Evolutionary conservation across 2,113 vertebrate species (phyloP), one percentile per base, ranked within the genome.

Genomic region (Panurus biarmicus): DNA sequence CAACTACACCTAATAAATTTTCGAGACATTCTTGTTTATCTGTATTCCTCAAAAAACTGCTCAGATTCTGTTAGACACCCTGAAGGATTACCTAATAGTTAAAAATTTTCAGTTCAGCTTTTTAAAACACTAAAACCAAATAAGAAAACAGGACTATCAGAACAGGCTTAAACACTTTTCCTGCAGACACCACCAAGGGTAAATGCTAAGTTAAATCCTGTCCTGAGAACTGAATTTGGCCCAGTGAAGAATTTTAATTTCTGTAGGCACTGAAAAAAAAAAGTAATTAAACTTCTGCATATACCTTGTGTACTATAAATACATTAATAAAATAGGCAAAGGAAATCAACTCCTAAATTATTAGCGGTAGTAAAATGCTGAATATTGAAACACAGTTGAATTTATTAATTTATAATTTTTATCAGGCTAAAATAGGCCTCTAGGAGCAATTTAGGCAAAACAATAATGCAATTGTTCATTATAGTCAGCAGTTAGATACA

Each of bases 331-430:
- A 76, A 95, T 74, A 95, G 92, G 71, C 81, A 76, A 75, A 96
- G 88, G 87, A 89, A 92, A 87, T 87, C 84, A 92, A 93, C 40
- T 95, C 24, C 23, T 90, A 90, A 90, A 89, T 66, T 95, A 92
- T 88, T 73, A 95, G 85, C 73, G 54, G 79, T 50, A 84, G 76
- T 95, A 95, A 97, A 96, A 84, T 54, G 79, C 75, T 93, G 87
- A 86, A 94, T 89, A 96, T 92, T 91, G 90, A 94, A 97, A 94
- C 51, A 70, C 60, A 74, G 64, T 86, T 94, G 77, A 92, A 85
- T 94, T 94, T 94, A 94, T 95, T 85, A 18, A 94, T 95, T 92
- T 95, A 51, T 84, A 94, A 56, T 87, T 89, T 93, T 95, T 95
- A 86, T 90, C 91, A 73, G 90, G 93, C 87, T 94, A 67, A 96